A percentile compares a stretch with the other conserved stretches of the same genome.
These are phyloP conservation scores for Volucella bombylans DNA, from an alignment of 2,888 invertebrate genomes.

Conservation along the genomic window DNA sequence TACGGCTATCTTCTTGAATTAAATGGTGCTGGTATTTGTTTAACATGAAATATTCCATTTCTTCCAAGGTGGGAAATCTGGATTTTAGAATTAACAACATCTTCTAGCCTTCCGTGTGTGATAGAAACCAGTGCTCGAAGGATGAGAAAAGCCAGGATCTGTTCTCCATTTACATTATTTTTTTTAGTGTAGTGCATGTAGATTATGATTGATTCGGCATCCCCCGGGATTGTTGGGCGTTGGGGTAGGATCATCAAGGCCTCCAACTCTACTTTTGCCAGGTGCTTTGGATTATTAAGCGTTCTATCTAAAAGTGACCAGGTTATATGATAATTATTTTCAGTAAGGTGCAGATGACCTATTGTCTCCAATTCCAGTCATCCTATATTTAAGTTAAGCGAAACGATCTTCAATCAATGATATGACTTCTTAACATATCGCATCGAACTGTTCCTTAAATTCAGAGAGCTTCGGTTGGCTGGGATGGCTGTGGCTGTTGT, in stretches of 20 bases:
- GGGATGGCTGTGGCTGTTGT: too few species aligned
- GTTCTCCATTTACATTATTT: too few species aligned
- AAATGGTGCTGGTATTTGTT: too few species aligned
- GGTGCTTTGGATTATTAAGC: too few species aligned
- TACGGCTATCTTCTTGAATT: too few species aligned
- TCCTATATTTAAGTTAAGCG: too few species aligned
- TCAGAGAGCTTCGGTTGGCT: background rate
- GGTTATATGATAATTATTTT: too few species aligned
- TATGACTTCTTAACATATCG: background rate
- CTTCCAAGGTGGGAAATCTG: background rate
- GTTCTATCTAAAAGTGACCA: too few species aligned
- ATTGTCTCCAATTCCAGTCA: background rate
- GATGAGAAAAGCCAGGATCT: too few species aligned
- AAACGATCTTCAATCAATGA: background rate
- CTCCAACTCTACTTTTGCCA: too few species aligned
- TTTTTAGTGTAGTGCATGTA: background rate
- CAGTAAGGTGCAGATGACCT: background rate
- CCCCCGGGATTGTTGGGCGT: background rate
- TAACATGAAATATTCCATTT: slow-evolving; percentile 1
- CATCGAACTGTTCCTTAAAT: background rate
- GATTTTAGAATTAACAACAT: background rate
- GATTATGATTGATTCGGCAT: background rate
- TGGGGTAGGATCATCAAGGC: background rate
- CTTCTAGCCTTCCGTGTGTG: background rate
- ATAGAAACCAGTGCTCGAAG: background rate